phyloP scores from a whole-genome alignment of 2,113 vertebrate species.

The Platanista minor region DNA sequence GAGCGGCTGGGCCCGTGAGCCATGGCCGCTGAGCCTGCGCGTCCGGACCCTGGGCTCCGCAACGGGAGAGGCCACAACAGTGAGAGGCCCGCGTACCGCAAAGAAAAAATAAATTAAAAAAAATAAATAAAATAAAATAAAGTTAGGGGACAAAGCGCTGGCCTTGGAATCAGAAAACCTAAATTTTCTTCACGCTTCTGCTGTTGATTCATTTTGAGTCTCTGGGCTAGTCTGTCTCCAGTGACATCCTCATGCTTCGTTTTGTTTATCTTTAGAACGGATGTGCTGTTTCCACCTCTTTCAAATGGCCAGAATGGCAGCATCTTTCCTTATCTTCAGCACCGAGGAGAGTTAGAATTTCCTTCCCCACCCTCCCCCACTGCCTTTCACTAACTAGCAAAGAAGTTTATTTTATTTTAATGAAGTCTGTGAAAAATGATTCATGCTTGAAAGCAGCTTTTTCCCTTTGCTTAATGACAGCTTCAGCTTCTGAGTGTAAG shows the following conservation, averaged over 20 bases:
- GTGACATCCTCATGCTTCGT: neutral
- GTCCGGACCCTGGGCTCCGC: too few species aligned
- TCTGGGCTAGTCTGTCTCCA: neutral
- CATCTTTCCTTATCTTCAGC: neutral
- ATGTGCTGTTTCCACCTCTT: neutral
- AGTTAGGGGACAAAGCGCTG: neutral
- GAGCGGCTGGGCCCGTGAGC: too few species aligned
- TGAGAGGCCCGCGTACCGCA: too few species aligned
- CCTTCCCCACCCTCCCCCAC: neutral
- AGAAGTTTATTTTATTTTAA: slow-evolving; percentile 63
- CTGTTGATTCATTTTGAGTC: neutral
- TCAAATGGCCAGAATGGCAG: neutral
- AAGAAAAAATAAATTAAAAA: too few species aligned
- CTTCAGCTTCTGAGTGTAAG: slow-evolving; percentile 39
- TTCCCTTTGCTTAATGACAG: slow-evolving; percentile 51
- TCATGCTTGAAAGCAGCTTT: slow-evolving; percentile 54
- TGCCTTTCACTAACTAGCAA: slow-evolving; percentile 40
- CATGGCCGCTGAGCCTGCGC: too few species aligned
- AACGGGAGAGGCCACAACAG: too few species aligned
- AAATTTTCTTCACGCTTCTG: neutral
- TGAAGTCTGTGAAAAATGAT: slow-evolving; percentile 56
- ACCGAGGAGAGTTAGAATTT: neutral
- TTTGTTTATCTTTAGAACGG: neutral
- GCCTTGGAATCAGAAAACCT: neutral
- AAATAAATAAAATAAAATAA: too few species aligned